Evolutionary conservation across 2,797 vertebrate species (phyloP), one percentile per base, ranked within the genome.

Genomic region (Sebastes hubbsi): DNA sequence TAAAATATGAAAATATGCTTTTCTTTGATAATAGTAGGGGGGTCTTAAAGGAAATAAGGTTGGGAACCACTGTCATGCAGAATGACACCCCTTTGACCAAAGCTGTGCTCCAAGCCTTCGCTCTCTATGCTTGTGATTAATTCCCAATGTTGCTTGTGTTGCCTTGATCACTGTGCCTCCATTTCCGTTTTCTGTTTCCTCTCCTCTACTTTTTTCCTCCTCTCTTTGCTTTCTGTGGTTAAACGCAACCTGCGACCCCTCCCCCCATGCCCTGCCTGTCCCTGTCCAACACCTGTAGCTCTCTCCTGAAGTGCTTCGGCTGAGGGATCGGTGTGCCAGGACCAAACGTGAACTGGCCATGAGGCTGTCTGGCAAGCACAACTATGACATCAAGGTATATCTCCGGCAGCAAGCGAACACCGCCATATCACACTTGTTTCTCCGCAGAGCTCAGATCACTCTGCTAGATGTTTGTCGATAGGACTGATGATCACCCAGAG

Each of bases 311-410:
- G 96, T 98, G 88, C 95, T 92, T 84, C 96, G 97, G 89, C 96
- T 98, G 95, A 97, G 97, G 96, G 98, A 99, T 72, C 96, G 96
- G 78, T 98, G 96, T 89, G 94, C 95, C 96, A 95, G 96, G 96
- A 98, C 97, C 96, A 98, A 97, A 94, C 95, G 96, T 79, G 97
- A 98, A 89, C 91, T 96, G 86, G 96, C 97, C 89, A 94, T 96
- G 86, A 96, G 94, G 96, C 97, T 97, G 90, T 96, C 97, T 95
- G 97, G 96, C 91, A 98, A 97, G 93, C 95, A 96, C 94, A 96
- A 96, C 95, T 97, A 96, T 94, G 96, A 98, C 91, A 95, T 95
- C 87, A 99, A 99, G 97, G 97, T 99, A 99, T 82, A 84, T 46
- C 60, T 71, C 62, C 34, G 29, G 87, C 80, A 62, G 82, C 52